phyloP scores from a whole-genome alignment of 53 echinoderm and acorn worm species.

The Paracentrotus lividus region DNA sequence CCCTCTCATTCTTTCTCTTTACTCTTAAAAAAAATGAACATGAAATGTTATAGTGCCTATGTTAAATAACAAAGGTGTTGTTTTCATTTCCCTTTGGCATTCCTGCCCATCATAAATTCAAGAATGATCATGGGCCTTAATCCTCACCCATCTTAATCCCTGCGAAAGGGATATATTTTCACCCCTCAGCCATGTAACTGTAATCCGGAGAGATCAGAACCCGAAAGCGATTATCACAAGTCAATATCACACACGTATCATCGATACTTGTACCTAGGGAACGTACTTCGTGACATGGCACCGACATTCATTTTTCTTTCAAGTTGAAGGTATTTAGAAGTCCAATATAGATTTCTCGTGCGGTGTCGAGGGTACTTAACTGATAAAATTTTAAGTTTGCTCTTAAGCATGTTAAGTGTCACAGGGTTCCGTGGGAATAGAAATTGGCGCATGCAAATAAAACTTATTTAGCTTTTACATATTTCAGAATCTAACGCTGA shows the following conservation, averaged over 20 bases:
- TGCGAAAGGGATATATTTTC: background rate
- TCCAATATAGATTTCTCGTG: slow-evolving; percentile 22
- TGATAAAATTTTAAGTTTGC: slow-evolving; percentile 30
- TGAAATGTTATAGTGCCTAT: background rate
- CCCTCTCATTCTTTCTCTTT: background rate
- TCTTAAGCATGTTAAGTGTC: slow-evolving; percentile 3
- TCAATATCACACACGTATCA: background rate
- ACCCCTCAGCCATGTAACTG: background rate
- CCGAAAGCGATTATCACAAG: slow-evolving; percentile 33
- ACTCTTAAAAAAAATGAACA: slow-evolving; percentile 5
- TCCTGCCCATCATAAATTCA: background rate
- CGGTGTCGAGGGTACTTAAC: background rate
- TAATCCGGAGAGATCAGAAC: background rate
- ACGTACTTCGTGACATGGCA: background rate
- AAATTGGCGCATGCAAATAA: slow-evolving; percentile 53
- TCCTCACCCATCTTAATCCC: background rate
- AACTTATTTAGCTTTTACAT: slow-evolving; percentile 45
- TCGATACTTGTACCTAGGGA: background rate
- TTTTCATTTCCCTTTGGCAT: background rate
- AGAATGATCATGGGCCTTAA: slow-evolving; percentile 24
- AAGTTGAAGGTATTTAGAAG: background rate
- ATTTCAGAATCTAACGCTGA: background rate
- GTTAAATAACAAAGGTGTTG: background rate
- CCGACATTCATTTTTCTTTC: background rate
- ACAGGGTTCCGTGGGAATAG: background rate